A percentile compares a stretch with the other conserved stretches of the same genome.
These are phyloP conservation scores for Pseudomugil gertrudae DNA, from an alignment of 2,797 vertebrate species.

Conservation along the genomic window DNA sequence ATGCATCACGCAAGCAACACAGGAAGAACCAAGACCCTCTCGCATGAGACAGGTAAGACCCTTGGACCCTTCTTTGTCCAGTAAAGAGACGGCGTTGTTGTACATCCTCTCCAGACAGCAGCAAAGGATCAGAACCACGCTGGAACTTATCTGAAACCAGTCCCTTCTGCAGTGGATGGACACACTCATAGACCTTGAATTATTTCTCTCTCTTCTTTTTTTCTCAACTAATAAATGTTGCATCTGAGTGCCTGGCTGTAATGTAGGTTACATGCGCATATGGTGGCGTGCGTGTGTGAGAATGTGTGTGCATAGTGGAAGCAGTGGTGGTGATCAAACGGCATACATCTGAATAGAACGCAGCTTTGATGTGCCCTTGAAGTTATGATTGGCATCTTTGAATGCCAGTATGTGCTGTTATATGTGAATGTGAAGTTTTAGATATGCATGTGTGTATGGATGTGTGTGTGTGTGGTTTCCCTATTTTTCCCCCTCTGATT, in stretches of 20 bases:
- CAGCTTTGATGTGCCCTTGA: slow-evolving; percentile 77
- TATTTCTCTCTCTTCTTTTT: slow-evolving; percentile 5
- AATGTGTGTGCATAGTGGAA: slow-evolving; percentile 25
- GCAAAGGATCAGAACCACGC: slow-evolving; percentile 46
- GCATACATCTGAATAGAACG: slow-evolving; percentile 72
- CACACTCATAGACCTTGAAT: slow-evolving; percentile 22
- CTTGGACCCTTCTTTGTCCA: slow-evolving; percentile 41
- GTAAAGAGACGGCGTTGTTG: slow-evolving; percentile 27
- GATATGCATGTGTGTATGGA: background rate
- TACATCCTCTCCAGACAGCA: slow-evolving; percentile 11
- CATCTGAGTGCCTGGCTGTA: slow-evolving; percentile 14
- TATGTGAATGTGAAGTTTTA: slow-evolving; percentile 10
- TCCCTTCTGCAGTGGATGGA: slow-evolving; percentile 25
- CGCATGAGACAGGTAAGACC: slow-evolving; percentile 85
- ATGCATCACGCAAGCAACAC: slow-evolving; percentile 85
- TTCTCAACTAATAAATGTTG: slow-evolving; percentile 12
- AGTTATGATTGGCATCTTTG: slow-evolving; percentile 72
- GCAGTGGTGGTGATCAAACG: slow-evolving; percentile 65
- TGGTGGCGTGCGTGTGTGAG: slow-evolving; percentile 12
- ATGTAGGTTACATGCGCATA: slow-evolving; percentile 45
- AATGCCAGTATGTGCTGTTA: slow-evolving; percentile 39
- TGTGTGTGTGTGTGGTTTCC: background rate
- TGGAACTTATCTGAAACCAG: slow-evolving; percentile 37
- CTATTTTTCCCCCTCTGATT: slow-evolving; percentile 32
- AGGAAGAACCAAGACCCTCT: slow-evolving; percentile 83